Base-by-base conservation (phyloP, 2,113 vertebrate species). In the Malurus melanocephalus region DNA sequence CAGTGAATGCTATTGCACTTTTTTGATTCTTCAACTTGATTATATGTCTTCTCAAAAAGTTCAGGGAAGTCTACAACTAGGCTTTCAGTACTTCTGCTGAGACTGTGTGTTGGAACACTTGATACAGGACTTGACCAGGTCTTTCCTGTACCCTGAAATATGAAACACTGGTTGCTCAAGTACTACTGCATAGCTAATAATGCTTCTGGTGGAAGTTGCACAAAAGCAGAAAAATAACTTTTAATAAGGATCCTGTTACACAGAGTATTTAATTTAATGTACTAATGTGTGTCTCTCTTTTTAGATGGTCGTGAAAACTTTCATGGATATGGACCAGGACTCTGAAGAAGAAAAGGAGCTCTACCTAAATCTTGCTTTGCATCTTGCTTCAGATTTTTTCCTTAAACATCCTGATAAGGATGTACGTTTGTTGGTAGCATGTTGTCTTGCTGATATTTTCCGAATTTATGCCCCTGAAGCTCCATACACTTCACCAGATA, bases 261-360 rank as follows among this genome's bases (percentile, higher is more conserved):
- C 20, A 15, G 23, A 82, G 8, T 69, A 17, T 17, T 61, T 81
- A 0, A 26, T 80, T 66, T 60, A 80, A 55, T 74, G 51, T 87
- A 72, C n/a, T 85, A 56, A 84, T 61, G 11, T 84, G 46, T 89
- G 26, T 65, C 15, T 94, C 17, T 87, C 85, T 90, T 2, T 55
- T 26, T 95, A 99, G 99, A 99, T 99, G 99, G 99, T 99, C 95
- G 99, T 99, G 73, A 99, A 99, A 97, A 99, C 99, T 49, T 99
- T 99, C 96, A 99, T 99, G 99, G 99, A 99, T 96, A 99, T 99
- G 99, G 99, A 99, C 96, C 99, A 99, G 95, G 99, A 99, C 92
- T 99, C 99, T 8, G 99, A 99, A 97, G 99, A 99, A 95, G 99
- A 99, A 96, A 99, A 99, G 95, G 99, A 99, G 89, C 98, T 99